Conservation (phyloP, 2,797 vertebrate genomes). For the Morus bassanus region DNA sequence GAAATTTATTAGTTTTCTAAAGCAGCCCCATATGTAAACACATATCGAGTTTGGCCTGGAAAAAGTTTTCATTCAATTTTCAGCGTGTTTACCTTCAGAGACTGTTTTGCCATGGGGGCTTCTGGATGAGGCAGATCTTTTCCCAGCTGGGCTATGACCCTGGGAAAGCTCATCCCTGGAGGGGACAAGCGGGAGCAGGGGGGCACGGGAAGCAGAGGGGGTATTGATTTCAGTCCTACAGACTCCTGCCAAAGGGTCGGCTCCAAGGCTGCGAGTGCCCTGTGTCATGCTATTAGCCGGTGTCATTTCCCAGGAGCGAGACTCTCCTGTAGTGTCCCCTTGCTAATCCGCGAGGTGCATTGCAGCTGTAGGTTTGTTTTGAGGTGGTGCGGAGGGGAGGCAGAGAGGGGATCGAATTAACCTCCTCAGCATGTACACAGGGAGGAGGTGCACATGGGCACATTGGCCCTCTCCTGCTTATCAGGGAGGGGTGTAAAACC, state of each 20-base stretch:
- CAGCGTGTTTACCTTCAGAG: accelerated
- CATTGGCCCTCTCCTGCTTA: background rate
- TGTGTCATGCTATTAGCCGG: background rate
- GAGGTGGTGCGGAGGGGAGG: background rate
- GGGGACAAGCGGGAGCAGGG: background rate
- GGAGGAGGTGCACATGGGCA: background rate
- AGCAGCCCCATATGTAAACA: background rate
- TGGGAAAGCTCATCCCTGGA: background rate
- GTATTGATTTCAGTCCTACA: constrained; percentile 14
- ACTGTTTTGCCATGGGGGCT: background rate
- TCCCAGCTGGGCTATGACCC: background rate
- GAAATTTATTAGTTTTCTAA: background rate
- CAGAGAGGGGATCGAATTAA: background rate
- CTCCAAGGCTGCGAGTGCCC: background rate
- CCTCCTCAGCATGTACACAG: background rate
- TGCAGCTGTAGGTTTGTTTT: background rate
- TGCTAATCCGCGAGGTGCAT: background rate
- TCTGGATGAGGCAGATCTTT: background rate
- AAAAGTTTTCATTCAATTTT: background rate
- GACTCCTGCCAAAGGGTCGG: background rate
- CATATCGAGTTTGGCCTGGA: background rate
- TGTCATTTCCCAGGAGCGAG: constrained; percentile 21
- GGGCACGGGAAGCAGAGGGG: background rate
- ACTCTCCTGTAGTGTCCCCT: background rate
- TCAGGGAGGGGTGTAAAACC: background rate